Conservation (phyloP, 2,113 vertebrate genomes). For the Eretmochelys imbricata region DNA sequence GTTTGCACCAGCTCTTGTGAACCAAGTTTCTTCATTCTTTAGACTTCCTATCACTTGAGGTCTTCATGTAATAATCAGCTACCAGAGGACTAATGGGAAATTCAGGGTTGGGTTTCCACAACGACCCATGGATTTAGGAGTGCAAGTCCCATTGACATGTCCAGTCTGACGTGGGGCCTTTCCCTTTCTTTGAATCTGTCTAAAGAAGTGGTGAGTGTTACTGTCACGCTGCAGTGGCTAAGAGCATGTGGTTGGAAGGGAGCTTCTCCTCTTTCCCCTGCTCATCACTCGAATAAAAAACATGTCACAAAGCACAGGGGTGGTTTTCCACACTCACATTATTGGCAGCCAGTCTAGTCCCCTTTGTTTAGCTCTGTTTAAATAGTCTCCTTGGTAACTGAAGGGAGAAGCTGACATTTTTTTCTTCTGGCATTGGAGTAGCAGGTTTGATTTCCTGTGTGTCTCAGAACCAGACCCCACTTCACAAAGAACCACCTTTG, state of each 20-base stretch:
- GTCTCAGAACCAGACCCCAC: neutral
- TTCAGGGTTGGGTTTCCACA: neutral
- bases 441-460: conserved; percentile 63
- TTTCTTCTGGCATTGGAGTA: conserved; percentile 53
- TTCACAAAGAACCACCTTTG: conserved; percentile 15
- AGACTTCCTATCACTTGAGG: neutral
- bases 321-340: conserved; percentile 66
- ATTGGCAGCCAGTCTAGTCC: conserved; percentile 57
- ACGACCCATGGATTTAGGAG: neutral
- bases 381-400: conserved; percentile 80
- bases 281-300: conserved; percentile 55
- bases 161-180: neutral
- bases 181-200: neutral
- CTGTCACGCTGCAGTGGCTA: neutral
- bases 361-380: conserved; percentile 81
- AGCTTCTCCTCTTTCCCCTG: neutral
- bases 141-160: neutral
- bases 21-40: neutral
- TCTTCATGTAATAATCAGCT: neutral
- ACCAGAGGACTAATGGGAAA: neutral
- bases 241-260: neutral
- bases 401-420: conserved; percentile 70
- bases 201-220: neutral
- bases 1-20: neutral
- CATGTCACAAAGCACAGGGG: conserved; percentile 57